Conservation (phyloP, 1,140 invertebrate species). For the Papilio glaucus region DNA sequence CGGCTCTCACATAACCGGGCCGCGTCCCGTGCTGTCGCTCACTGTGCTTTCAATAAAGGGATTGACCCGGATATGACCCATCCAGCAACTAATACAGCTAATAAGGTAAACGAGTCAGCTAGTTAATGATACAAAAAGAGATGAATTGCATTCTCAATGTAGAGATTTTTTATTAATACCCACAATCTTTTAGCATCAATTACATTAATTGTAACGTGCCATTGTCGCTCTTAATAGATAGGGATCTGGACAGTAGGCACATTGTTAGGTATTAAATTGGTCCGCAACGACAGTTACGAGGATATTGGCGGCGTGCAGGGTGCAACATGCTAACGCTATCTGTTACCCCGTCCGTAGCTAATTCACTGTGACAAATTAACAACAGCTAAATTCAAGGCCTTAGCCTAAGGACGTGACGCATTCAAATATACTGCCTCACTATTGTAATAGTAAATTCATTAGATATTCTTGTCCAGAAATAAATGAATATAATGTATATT, state of each 20-base stretch:
- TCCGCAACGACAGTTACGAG: slow-evolving; percentile 72
- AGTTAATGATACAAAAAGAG: too few relatives aligned
- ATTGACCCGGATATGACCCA: too few relatives aligned
- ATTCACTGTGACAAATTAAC: slow-evolving; percentile 83
- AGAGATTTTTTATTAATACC: too few relatives aligned
- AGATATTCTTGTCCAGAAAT: background rate
- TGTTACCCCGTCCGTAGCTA: slow-evolving; percentile 79
- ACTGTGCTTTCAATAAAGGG: too few relatives aligned
- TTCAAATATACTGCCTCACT: slow-evolving; percentile 17
- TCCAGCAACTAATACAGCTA: too few relatives aligned
- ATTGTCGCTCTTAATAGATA: slow-evolving; percentile 54
- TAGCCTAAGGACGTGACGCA: slow-evolving; percentile 24
- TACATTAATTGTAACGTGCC: slow-evolving; percentile 24
- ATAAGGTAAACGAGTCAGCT: too few relatives aligned
- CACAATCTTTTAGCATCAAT: slow-evolving; percentile 20
- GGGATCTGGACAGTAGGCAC: slow-evolving; percentile 61
- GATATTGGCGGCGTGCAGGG: slow-evolving; percentile 77
- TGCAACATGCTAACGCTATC: slow-evolving; percentile 80
- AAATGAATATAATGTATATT: background rate
- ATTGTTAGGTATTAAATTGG: slow-evolving; percentile 79
- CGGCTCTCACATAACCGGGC: too few relatives aligned
- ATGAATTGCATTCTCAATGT: too few relatives aligned
- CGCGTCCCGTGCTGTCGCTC: too few relatives aligned
- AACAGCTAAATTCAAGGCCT: slow-evolving; percentile 67
- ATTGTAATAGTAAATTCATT: background rate